Conservation (phyloP, 2,113 vertebrate genomes). For the Myotis davidii region DNA sequence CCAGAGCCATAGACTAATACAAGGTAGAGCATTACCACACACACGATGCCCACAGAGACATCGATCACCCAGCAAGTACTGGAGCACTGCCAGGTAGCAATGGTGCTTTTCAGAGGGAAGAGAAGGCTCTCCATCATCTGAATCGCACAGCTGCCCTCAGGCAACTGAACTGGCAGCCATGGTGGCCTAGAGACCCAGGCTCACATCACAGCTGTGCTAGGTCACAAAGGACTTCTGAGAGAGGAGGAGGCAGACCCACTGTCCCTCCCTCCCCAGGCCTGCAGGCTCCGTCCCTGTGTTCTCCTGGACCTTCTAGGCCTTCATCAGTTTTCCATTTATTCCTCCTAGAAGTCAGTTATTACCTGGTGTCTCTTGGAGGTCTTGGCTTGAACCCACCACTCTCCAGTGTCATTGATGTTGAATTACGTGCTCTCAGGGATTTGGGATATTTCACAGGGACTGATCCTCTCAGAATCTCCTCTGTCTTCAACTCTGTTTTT, state of each 20-base stretch:
- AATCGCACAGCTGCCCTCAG: too few relatives aligned
- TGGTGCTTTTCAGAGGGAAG: too few relatives aligned
- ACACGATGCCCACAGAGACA: background rate
- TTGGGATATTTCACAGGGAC: background rate
- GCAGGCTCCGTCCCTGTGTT: background rate
- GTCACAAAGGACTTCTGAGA: conserved; percentile 37
- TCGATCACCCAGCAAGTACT: too few relatives aligned
- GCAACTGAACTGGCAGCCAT: too few relatives aligned
- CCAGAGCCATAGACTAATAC: background rate
- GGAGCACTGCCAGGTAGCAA: too few relatives aligned
- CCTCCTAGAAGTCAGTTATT: background rate
- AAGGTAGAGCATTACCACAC: conserved; percentile 48
- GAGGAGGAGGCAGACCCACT: too few relatives aligned
- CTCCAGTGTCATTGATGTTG: background rate
- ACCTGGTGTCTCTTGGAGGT: background rate
- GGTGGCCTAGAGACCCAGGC: background rate
- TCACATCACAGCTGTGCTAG: background rate
- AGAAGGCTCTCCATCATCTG: too few relatives aligned
- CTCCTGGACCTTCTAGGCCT: background rate
- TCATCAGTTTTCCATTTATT: background rate
- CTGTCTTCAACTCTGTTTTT: background rate
- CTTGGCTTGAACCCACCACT: background rate
- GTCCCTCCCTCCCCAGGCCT: background rate
- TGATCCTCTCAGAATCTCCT: background rate
- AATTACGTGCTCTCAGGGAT: background rate